Conservation (phyloP, 2,113 vertebrate genomes). For the Gobiocypris rarus region DNA sequence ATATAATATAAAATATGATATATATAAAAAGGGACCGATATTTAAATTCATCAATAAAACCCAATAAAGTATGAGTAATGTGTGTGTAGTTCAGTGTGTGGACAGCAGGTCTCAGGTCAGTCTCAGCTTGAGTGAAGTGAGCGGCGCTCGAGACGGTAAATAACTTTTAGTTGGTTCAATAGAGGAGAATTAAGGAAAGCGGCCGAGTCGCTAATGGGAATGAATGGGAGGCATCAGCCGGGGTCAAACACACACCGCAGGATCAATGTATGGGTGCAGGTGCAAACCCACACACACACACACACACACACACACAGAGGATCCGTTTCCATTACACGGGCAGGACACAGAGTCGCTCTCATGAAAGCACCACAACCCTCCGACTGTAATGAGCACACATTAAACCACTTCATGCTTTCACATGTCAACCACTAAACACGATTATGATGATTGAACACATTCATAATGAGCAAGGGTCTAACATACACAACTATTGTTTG, state of each 20-base stretch:
- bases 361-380: conserved; percentile 38
- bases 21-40: no score
- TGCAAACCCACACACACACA: conserved; percentile 50
- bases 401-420: conserved; percentile 68
- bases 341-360: conserved; percentile 61
- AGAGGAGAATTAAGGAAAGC: conserved; percentile 77
- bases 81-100: neutral
- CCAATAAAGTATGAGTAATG: neutral
- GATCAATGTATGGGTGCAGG: conserved; percentile 80
- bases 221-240: conserved; percentile 78
- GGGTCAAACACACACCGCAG: conserved; percentile 75
- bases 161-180: conserved; percentile 78
- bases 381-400: conserved; percentile 59
- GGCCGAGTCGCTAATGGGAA: conserved; percentile 79
- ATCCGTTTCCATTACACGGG: conserved; percentile 62
- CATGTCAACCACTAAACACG: no score
- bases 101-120: neutral
- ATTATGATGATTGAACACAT: conserved; percentile 67
- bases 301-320: conserved; percentile 60
- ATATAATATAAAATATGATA: no score
- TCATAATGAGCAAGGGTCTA: neutral
- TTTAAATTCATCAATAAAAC: no score
- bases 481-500: neutral
- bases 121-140: conserved; percentile 54
- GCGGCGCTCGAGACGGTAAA: conserved; percentile 69